Evolutionary conservation across 2,113 vertebrate genomes (phyloP).

Genomic region (Tylochromis polylepis): DNA sequence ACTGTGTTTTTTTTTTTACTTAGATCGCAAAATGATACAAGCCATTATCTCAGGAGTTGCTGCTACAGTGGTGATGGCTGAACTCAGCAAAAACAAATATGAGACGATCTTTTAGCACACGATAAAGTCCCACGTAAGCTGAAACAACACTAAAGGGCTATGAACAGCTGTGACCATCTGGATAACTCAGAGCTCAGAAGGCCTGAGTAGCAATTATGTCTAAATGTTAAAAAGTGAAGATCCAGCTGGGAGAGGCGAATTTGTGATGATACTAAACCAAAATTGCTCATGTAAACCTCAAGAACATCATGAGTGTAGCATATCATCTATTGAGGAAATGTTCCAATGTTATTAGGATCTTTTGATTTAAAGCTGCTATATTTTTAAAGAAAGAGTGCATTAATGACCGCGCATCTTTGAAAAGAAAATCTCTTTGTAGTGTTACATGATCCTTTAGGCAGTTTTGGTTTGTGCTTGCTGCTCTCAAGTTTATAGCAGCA

Average conservation of each 20-base stretch:
- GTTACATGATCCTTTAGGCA: not conserved
- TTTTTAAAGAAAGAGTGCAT: not conserved
- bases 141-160: not conserved
- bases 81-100: not conserved
- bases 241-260: constrained; percentile 21
- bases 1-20: not conserved
- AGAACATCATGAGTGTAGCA: not conserved
- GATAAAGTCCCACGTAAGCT: not conserved
- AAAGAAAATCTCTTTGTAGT: not conserved
- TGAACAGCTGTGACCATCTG: not conserved
- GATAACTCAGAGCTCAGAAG: not conserved
- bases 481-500: not conserved
- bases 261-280: not conserved
- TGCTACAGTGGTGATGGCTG: not conserved
- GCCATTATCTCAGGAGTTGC: not conserved
- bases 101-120: not conserved
- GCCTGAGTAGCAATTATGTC: not conserved
- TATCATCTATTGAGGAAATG: not conserved
- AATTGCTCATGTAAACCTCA: constrained; percentile 2
- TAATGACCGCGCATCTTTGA: not conserved
- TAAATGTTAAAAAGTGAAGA: not conserved
- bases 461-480: not conserved
- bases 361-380: not conserved
- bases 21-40: not conserved
- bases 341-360: not conserved